These are phyloP conservation scores for Vandiemenella viatica DNA, from an alignment of 2,888 invertebrate species.

Conservation along the genomic window DNA sequence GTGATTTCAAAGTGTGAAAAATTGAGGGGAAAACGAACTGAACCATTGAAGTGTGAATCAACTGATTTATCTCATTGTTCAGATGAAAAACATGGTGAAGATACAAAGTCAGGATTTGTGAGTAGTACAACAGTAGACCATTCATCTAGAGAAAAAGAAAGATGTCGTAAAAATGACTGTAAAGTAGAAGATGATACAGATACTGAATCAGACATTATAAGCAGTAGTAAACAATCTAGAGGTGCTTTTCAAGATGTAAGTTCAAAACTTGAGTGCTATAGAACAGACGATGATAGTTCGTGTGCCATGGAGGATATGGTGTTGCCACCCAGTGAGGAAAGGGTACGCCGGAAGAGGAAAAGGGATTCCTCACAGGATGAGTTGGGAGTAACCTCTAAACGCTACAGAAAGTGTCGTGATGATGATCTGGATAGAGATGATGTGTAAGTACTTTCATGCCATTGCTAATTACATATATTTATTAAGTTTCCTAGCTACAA, in stretches of 20 bases:
- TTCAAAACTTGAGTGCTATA: neutral
- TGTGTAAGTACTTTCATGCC: neutral
- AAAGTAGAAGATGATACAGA: neutral
- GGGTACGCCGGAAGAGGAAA: conserved; percentile 3
- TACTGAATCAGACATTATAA: neutral
- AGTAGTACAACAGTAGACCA: no score
- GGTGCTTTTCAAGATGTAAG: neutral
- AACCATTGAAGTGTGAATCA: neutral
- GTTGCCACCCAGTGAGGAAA: neutral
- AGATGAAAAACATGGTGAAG: neutral
- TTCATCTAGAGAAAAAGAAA: neutral
- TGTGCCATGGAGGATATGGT: neutral
- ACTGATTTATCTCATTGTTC: neutral
- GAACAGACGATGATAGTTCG: neutral
- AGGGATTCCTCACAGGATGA: conserved; percentile 8
- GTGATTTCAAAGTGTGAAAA: neutral
- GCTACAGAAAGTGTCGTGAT: conserved; percentile 8
- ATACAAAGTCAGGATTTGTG: no score
- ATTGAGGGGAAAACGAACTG: neutral
- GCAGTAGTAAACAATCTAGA: neutral
- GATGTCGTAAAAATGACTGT: neutral
- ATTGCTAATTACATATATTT: no score
- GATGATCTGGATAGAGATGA: conserved; percentile 13
- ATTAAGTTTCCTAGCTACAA: no score
- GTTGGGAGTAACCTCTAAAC: conserved; percentile 1